Conservation (phyloP, 2,113 vertebrate genomes). For the Plectropomus leopardus region DNA sequence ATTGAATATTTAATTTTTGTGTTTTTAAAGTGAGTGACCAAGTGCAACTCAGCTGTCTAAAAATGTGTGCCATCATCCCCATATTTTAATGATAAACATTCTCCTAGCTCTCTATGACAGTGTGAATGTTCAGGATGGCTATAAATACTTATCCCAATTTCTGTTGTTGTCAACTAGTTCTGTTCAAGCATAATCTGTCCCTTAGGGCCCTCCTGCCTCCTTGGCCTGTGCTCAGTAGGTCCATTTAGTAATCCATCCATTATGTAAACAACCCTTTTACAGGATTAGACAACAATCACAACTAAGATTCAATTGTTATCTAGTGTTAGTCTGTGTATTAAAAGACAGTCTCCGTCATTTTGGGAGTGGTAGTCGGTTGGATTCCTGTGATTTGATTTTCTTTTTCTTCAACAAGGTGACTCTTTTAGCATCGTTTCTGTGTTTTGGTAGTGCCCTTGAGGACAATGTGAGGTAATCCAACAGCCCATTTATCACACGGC, state of each 20-base stretch:
- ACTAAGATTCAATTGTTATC: background rate
- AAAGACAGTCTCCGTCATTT: background rate
- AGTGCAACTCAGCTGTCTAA: no score
- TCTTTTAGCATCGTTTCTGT: slow-evolving; percentile 86
- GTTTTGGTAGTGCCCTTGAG: slow-evolving; percentile 72
- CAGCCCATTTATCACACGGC: slow-evolving; percentile 87
- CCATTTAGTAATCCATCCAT: background rate
- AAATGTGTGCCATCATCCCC: no score
- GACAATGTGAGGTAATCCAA: slow-evolving; percentile 90
- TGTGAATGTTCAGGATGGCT: no score
- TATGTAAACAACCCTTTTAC: background rate
- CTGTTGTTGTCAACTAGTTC: background rate
- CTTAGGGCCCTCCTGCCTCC: background rate
- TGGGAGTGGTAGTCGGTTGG: background rate
- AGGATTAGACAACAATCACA: background rate
- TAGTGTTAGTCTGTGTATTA: background rate
- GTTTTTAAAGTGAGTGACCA: background rate
- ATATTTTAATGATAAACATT: no score
- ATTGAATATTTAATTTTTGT: background rate
- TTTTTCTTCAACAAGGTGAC: no score
- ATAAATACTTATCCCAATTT: no score
- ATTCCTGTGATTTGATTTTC: no score
- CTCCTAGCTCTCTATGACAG: no score
- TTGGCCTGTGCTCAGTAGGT: background rate
- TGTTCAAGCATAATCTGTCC: background rate